phyloP scores from a whole-genome alignment of 2,888 invertebrate genomes.

The Hyposoter dolosus region DNA sequence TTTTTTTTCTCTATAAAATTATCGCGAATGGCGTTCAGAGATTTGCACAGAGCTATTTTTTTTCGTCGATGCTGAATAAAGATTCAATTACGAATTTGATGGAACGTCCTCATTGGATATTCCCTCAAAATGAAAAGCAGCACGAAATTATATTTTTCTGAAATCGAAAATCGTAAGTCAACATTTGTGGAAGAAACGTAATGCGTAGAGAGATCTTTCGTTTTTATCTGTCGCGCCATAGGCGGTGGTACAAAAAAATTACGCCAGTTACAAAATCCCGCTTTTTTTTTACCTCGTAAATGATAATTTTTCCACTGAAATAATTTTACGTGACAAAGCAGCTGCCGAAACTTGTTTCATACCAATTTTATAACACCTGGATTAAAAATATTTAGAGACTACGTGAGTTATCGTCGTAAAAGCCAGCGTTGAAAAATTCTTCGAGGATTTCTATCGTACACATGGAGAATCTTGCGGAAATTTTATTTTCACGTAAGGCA shows the following conservation, averaged over 20 bases:
- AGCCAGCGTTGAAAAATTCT: neutral
- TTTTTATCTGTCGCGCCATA: neutral
- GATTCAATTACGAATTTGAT: neutral
- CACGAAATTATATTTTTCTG: neutral
- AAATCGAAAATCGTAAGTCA: neutral
- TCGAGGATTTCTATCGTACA: neutral
- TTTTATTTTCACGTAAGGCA: neutral
- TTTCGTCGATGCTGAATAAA: neutral
- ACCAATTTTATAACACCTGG: neutral
- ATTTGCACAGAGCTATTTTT: neutral
- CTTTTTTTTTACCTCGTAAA: neutral
- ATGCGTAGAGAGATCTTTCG: neutral
- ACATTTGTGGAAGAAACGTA: neutral
- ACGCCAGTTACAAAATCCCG: neutral
- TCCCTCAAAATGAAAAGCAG: neutral
- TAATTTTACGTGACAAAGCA: neutral
- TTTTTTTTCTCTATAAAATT: too few relatives aligned
- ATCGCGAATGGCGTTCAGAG: neutral
- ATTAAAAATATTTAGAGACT: neutral
- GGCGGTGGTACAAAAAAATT: neutral
- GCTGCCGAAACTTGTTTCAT: neutral
- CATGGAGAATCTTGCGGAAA: neutral
- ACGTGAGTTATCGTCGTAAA: neutral
- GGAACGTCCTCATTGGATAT: too few relatives aligned
- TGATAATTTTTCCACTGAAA: neutral